A percentile compares a stretch with the other conserved stretches of the same genome.
phyloP scores from a whole-genome alignment of 2,888 invertebrate species.

The Lithophane semibrunnea region DNA sequence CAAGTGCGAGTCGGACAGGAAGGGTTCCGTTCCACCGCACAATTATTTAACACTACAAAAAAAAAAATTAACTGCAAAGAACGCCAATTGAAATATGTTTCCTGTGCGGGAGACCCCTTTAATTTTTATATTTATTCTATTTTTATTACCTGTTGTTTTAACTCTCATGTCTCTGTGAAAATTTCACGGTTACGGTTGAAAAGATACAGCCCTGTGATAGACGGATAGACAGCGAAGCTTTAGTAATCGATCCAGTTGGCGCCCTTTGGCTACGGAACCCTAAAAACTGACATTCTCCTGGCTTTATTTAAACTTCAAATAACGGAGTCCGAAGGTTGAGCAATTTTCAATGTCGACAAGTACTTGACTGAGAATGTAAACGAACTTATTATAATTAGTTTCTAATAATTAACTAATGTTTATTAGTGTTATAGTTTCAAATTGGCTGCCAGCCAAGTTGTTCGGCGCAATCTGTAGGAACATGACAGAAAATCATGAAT shows the following conservation, averaged over 20 bases:
- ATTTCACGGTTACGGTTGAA: not conserved
- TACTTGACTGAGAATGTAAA: conserved; percentile 24
- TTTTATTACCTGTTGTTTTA: not conserved
- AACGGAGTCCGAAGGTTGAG: conserved; percentile 12
- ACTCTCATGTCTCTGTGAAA: not conserved
- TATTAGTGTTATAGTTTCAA: conserved; percentile 29
- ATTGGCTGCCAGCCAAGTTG: conserved; percentile 40
- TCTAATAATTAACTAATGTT: conserved; percentile 46
- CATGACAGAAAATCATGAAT: conserved; percentile 45
- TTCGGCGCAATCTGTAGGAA: conserved; percentile 47
- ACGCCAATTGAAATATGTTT: too few relatives aligned
- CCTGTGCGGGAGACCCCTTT: too few relatives aligned
- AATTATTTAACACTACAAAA: not conserved
- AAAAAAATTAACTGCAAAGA: too few relatives aligned
- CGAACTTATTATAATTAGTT: conserved; percentile 35
- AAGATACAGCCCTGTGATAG: not conserved
- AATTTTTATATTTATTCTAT: not conserved
- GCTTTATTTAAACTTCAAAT: conserved; percentile 40
- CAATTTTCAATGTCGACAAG: conserved; percentile 40
- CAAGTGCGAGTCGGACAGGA: too few relatives aligned
- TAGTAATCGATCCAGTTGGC: not conserved
- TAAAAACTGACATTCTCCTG: conserved; percentile 7
- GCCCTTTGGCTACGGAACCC: not conserved
- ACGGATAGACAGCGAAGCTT: not conserved
- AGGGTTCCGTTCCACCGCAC: not conserved